Percentiles rank a stretch among this genome's conserved stretches.
phyloP scores from a whole-genome alignment of 2,797 vertebrate genomes.

The Hypotaenidia philippensis region DNA sequence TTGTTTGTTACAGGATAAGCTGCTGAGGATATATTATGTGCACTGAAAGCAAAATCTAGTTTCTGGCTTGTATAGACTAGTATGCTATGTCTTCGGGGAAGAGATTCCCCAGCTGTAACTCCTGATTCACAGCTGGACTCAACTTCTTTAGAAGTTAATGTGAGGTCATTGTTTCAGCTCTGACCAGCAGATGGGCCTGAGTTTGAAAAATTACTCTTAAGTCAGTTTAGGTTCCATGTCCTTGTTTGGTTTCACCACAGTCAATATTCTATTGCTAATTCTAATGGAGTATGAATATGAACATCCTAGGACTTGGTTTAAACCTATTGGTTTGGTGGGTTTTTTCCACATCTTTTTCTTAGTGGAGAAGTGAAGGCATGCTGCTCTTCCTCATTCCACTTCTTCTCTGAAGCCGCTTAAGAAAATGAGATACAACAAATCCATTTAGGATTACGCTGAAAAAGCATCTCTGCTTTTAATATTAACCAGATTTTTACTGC shows the following conservation, averaged over 20 bases:
- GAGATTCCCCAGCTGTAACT: neutral
- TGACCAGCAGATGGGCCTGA: neutral
- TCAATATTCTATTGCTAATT: neutral
- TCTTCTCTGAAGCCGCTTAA: constrained; percentile 16
- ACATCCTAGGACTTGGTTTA: neutral
- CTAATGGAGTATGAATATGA: neutral
- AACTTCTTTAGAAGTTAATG: neutral
- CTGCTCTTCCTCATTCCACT: constrained; percentile 10
- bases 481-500: constrained; percentile 57
- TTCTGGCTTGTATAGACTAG: neutral
- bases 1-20: neutral
- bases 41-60: neutral
- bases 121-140: neutral
- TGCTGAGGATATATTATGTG: neutral
- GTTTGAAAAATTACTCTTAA: neutral
- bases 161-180: neutral
- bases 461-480: constrained; percentile 61
- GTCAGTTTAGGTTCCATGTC: neutral
- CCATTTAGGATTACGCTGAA: constrained; percentile 47
- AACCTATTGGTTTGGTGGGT: neutral
- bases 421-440: constrained; percentile 52
- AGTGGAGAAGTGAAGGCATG: neutral
- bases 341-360: neutral
- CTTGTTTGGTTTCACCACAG: neutral
- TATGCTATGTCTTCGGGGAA: neutral